Evolutionary conservation across 2,113 vertebrate species (phyloP).

Genomic region (Elaphurus davidianus): DNA sequence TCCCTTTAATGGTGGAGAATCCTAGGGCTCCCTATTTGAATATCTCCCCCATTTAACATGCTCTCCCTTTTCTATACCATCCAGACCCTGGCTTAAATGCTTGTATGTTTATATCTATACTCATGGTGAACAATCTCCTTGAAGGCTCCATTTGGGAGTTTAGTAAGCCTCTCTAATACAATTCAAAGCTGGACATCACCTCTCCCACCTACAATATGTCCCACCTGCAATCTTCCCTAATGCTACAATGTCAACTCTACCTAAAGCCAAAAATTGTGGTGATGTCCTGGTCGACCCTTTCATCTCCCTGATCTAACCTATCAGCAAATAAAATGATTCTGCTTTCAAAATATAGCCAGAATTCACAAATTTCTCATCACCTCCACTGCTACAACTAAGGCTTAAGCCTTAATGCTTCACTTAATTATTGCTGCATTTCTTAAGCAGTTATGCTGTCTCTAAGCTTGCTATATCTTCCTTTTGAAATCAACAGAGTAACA

Average conservation of each 20-base stretch:
- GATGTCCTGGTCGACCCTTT: not conserved
- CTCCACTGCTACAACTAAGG: not conserved
- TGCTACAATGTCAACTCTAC: not conserved
- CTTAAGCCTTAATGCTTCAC: not conserved
- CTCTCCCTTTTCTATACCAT: not conserved
- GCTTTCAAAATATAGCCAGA: not conserved
- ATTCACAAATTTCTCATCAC: not conserved
- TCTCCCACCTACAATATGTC: not conserved
- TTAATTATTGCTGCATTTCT: not conserved
- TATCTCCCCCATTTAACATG: not conserved
- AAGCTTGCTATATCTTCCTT: not conserved
- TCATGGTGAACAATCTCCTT: not conserved
- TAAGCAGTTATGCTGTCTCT: not conserved
- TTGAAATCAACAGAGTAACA: not conserved
- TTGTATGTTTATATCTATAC: not conserved
- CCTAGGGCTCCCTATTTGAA: not conserved
- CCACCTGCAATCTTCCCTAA: not conserved
- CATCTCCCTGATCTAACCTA: not conserved
- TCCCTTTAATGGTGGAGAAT: not conserved
- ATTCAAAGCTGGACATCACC: not conserved
- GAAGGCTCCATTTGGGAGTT: not conserved
- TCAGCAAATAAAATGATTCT: not conserved
- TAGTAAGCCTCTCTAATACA: not conserved
- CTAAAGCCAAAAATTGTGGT: not conserved
- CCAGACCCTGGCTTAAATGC: not conserved